Evolutionary conservation across 92 coral and sea anemone genomes (phyloP), one percentile per base, ranked within the genome.

Genomic region (Muricea muricata): DNA sequence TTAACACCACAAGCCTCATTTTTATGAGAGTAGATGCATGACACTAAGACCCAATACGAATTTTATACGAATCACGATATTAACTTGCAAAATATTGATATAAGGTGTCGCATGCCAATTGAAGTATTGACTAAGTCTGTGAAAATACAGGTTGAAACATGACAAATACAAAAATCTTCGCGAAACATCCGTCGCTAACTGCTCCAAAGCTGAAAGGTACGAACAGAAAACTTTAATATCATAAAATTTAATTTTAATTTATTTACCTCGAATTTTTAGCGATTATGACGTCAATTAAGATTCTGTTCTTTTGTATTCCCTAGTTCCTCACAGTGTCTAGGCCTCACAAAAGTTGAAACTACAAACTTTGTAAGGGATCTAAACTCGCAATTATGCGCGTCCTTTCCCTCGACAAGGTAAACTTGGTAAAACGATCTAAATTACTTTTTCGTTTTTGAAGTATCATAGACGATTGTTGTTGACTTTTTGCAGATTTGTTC

Each of bases 401-500:
- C 83, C 6, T 78, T 78, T 57, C 35, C 54, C n/a, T 57, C 83
- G 7, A 8, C 83, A 32, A 78, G 83, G 83, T 78, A 58, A 78
- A 58, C 28, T 57, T 47, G 2, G n/a, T 29, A 60, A 24, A n/a
- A n/a, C n/a, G n/a, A n/a, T n/a, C n/a, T n/a, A n/a, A n/a, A n/a
- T n/a, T n/a, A n/a, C n/a, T n/a, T n/a, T n/a, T n/a, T n/a, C n/a
- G n/a, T n/a, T n/a, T n/a, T n/a, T n/a, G n/a, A n/a, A n/a, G n/a
- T n/a, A n/a, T n/a, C n/a, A n/a, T n/a, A n/a, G n/a, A n/a, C n/a
- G n/a, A n/a, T n/a, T n/a, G n/a, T n/a, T n/a, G n/a, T n/a, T n/a
- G n/a, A n/a, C n/a, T n/a, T n/a, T n/a, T 4, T 75, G 29, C 48
- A 96, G 99, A 69, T 96, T 93, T 87, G 93, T 91, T 34, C 96